A percentile compares a stretch with the other conserved stretches of the same genome.
These are phyloP conservation scores for Erpetoichthys calabaricus DNA, from an alignment of 2,797 vertebrate species.

Conservation along the genomic window DNA sequence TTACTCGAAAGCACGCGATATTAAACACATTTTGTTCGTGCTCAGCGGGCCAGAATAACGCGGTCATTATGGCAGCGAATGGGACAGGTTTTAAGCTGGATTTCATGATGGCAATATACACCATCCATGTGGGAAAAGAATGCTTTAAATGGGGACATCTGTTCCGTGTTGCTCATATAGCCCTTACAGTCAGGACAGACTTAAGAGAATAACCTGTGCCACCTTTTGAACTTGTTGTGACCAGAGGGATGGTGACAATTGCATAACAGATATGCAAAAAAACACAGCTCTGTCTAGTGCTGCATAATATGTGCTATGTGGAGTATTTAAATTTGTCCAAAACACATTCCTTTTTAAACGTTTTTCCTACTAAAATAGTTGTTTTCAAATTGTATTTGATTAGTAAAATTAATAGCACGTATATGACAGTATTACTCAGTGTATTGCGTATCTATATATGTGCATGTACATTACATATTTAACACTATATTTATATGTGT, in stretches of 20 bases:
- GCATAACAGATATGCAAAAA: too few species aligned
- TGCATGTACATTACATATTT: background rate
- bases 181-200: slow-evolving; percentile 58
- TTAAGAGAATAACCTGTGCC: slow-evolving; percentile 56
- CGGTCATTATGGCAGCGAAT: slow-evolving; percentile 88
- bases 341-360: too few species aligned
- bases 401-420: too few species aligned
- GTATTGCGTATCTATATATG: background rate
- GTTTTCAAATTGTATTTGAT: too few species aligned
- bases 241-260: slow-evolving; percentile 13
- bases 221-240: slow-evolving; percentile 34
- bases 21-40: slow-evolving; percentile 90
- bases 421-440: background rate
- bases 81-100: slow-evolving; percentile 93
- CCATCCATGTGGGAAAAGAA: slow-evolving; percentile 79
- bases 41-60: slow-evolving; percentile 94
- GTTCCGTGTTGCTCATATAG: slow-evolving; percentile 70
- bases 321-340: too few species aligned
- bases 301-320: too few species aligned
- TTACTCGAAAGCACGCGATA: slow-evolving; percentile 86
- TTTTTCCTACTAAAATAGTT: too few species aligned
- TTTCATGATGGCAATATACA: slow-evolving; percentile 85
- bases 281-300: too few species aligned
- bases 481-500: background rate
- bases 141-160: slow-evolving; percentile 93